Evolutionary conservation across 2,113 vertebrate genomes (phyloP).

Genomic region (Micromys minutus): DNA sequence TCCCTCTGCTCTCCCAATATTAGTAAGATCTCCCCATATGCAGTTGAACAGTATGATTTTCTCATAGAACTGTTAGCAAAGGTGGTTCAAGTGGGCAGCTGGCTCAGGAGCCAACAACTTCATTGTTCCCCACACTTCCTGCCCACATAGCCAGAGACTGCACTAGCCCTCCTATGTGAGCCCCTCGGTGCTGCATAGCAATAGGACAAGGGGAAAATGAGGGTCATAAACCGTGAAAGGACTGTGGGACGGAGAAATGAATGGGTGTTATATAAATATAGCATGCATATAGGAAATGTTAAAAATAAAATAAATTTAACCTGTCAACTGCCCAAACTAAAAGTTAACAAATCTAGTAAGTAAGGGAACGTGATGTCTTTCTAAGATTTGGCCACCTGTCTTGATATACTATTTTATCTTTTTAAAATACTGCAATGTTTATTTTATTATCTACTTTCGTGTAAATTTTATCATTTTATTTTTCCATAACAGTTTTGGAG

Average conservation of each 20-base stretch:
- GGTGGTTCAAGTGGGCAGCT: neutral
- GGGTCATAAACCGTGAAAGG: neutral
- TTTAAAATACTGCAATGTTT: neutral
- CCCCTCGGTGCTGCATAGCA: neutral
- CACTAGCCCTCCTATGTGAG: neutral
- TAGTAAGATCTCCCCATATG: neutral
- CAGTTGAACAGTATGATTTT: too few species aligned
- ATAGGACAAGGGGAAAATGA: neutral
- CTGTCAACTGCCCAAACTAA: neutral
- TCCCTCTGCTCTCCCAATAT: too few species aligned
- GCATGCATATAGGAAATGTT: neutral
- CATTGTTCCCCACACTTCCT: rapidly evolving
- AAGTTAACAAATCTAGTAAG: neutral
- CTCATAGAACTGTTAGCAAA: neutral
- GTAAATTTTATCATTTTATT: neutral
- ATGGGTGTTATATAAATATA: neutral
- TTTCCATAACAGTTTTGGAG: neutral
- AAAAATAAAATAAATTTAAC: neutral
- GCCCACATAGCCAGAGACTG: neutral
- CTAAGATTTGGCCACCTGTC: neutral
- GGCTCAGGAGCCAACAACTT: neutral
- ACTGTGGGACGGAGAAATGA: neutral
- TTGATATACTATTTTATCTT: neutral
- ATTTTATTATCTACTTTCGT: neutral
- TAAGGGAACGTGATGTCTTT: neutral